Evolutionary conservation across 2,888 invertebrate genomes (phyloP), one percentile per base, ranked within the genome.

Genomic region (Boloria euphrosyne): DNA sequence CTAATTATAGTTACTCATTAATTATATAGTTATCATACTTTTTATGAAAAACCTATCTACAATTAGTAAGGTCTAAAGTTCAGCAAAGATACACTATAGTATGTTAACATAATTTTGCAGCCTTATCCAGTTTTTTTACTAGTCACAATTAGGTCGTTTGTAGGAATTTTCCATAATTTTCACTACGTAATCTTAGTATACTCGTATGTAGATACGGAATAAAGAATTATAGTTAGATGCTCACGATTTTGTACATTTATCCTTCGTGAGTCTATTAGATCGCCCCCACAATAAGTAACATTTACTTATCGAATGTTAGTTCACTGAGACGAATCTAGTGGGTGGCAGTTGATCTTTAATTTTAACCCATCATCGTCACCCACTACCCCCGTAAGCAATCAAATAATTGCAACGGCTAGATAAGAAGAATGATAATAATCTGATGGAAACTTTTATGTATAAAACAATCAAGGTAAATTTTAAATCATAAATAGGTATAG

Each of bases 1-100:
- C 66, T 66, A 70, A 64, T 70, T 68, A 70, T 70, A 60, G 47
- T 54, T 46, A 43, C 57, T 57, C 57, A 46, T 57, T 52, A 47
- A 46, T 51, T 17, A 60, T 66, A 60, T n/a, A 46, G 18, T 62
- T 62, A 62, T 66, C 61, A 52, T 58, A 44, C 47, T 43, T 57
- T 52, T 60, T 52, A 51, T 46, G 62, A 57, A 58, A 16, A 38
- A 44, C 46, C 46, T 59, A 49, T 59, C 59, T 17, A 27, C 38
- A 59, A 59, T 59, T 59, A 50, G 59, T 14, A 17, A 59, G 59
- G 59, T 22, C 46, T 46, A 57, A 43, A 57, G 46, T 57, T 44
- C 57, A 57, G n/a, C n/a, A 50, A 31, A 59, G 7, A 49, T 13
- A 47, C 47, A 38, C 49, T 50, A 38, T 31, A 50, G 46, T 27